Evolutionary conservation across 2,797 vertebrate genomes (phyloP), one percentile per base, ranked within the genome.

Genomic region (Neopelma chrysocephalum): DNA sequence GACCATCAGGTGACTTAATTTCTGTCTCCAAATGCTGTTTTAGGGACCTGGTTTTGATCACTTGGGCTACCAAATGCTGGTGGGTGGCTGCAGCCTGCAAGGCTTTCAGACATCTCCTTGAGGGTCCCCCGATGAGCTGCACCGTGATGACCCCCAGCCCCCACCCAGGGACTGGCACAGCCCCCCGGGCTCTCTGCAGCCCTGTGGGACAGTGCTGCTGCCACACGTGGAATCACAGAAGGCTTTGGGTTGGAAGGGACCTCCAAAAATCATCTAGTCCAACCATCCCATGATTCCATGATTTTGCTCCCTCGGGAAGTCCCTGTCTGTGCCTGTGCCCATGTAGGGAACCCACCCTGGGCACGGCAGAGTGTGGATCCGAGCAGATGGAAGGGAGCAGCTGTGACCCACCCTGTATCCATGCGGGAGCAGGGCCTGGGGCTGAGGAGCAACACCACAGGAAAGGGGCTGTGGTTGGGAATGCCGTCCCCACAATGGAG

Each of bases 111-210:
- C 29, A 43, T 26, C 19, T 62, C 34, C 40, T 27, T 0, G 0
- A 47, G 53, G 38, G 47, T 42, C 14, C 12, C 15, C 43, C 10
- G 23, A 31, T 1, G 2, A 53, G 13, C 10, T 34, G 54, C 53
- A 53, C 29, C 1, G 31, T 18, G 8, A 12, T n/a, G 10, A 18
- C 6, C 15, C 47, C 43, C 47, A 6, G 34, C 10, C 23, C 23
- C 38, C 68, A 25, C n/a, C 14, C 11, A 4, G 40, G 0, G 1
- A 2, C 42, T 40, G 27, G 50, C 34, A 14, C 20, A 7, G 66
- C 47, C 20, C 61, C 34, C 48, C 0, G 3, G 38, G 17, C 12
- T 62, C 32, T 31, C 50, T 14, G 22, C 50, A 22, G 56, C 65
- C 36, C 26, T 13, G n/a, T 11, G 58, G 57, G 57, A 13, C 47